Evolutionary conservation across 1,140 invertebrate genomes (phyloP), one percentile per base, ranked within the genome.

Genomic region (Brachionus sp.): DNA sequence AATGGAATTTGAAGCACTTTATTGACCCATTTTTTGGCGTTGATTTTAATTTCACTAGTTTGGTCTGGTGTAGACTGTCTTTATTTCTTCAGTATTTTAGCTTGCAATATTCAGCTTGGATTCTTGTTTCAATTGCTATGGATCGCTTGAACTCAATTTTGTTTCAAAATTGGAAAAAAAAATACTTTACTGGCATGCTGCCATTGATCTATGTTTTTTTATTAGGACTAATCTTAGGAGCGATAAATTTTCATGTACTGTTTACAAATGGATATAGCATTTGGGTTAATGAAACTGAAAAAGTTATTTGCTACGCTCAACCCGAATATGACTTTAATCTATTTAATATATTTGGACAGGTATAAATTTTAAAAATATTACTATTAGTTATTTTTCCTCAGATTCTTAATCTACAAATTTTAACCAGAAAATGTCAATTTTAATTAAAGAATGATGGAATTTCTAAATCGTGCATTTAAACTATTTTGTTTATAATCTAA

Each of bases 1-100:
- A 66, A 35, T 80, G 77, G 77, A 62, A 66, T 66, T 42, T 80
- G 6, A 66, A 80, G 23, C 77, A 80, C n/a, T 80, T 80, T 57
- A 57, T 80, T 5, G 50, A 80, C 23, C 35, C 77, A 12, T 80
- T 80, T 80, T 80, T 80, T 66, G n/a, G 29, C 33, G 19, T 80
- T 19, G 50, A 80, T 62, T 62, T 80, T 66, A 66, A 80, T 37
- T 57, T 62, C 19, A 80, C 50, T 1, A 80, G 9, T 66, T 13
- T 80, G 12, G 3, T 29, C 3, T 80, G 50, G 77, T 80, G 77
- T 42, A 57, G 57, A 39, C 10, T 80, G 5, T 80, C 57, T 7
- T 10, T 37, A 37, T 80, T 80, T 66, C 4, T 66, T 1, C 77
- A 80, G 25, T 80, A 62, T 33, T 37, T 33, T 25, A 37, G 29